Evolutionary conservation across 2,113 vertebrate genomes (phyloP).

Genomic region (Erpornis zantholeuca): DNA sequence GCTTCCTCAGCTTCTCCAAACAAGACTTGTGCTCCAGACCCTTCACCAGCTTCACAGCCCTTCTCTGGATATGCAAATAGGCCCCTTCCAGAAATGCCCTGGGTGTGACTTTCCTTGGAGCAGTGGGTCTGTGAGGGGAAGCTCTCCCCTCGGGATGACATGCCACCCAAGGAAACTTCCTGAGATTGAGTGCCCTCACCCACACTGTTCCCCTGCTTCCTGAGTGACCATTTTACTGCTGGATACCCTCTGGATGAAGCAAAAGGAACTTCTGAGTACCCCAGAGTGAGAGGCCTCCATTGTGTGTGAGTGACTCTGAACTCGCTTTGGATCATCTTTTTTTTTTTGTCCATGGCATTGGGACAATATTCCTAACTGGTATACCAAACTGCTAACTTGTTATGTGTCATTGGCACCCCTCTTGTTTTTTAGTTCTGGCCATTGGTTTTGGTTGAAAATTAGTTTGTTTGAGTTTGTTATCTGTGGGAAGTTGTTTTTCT

Average conservation of each 20-base stretch:
- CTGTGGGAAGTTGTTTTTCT: neutral
- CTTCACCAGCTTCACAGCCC: neutral
- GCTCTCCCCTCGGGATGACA: neutral
- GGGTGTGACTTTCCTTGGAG: neutral
- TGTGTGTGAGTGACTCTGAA: fast-evolving
- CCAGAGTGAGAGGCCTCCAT: neutral
- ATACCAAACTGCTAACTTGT: neutral
- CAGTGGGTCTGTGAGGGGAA: neutral
- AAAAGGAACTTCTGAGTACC: neutral
- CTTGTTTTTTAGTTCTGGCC: neutral
- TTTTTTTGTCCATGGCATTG: too few species aligned
- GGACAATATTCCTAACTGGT: neutral
- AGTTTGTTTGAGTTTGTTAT: neutral
- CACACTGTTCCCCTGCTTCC: fast-evolving
- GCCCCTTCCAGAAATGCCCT: neutral
- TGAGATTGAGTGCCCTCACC: neutral
- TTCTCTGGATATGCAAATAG: neutral
- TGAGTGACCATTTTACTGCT: neutral
- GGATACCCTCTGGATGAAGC: neutral
- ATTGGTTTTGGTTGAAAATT: neutral
- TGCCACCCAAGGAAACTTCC: neutral
- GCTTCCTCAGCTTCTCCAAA: neutral
- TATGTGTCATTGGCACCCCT: neutral
- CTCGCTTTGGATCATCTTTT: fast-evolving
- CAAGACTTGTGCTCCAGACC: neutral